Percentiles rank a stretch among this genome's conserved stretches.
Evolutionary conservation across 2,797 vertebrate species (phyloP).

Genomic region (Rallus crepitans): DNA sequence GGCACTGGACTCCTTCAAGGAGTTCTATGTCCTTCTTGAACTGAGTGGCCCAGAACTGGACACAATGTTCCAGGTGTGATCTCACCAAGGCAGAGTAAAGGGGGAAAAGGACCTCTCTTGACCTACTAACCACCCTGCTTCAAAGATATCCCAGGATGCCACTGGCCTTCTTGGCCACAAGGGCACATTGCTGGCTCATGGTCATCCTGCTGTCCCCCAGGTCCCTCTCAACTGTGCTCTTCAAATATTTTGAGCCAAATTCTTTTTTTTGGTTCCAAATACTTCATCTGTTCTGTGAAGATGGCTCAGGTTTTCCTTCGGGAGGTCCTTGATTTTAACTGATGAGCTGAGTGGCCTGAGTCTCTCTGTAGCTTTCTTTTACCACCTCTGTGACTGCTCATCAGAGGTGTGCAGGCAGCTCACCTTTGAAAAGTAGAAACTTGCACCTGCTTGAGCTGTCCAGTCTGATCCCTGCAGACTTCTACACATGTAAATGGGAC

Average conservation of each 20-base stretch:
- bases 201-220: no score
- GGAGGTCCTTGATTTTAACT: background rate
- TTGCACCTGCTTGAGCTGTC: background rate
- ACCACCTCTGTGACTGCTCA: background rate
- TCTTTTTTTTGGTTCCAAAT: background rate
- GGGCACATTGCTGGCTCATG: no score
- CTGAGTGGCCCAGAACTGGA: no score
- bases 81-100: no score
- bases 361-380: background rate
- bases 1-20: no score
- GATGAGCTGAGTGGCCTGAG: background rate
- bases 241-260: background rate
- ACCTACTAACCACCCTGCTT: no score
- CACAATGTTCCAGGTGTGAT: no score
- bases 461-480: background rate
- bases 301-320: background rate
- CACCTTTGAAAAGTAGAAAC: background rate
- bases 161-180: no score
- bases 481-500: background rate
- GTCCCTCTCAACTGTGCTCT: no score
- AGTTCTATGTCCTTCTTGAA: no score
- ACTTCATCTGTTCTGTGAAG: background rate
- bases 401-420: background rate
- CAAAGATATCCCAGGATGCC: no score
- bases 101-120: no score